Base-by-base conservation (phyloP, 1,140 invertebrate species). In the Augochlora pura region DNA sequence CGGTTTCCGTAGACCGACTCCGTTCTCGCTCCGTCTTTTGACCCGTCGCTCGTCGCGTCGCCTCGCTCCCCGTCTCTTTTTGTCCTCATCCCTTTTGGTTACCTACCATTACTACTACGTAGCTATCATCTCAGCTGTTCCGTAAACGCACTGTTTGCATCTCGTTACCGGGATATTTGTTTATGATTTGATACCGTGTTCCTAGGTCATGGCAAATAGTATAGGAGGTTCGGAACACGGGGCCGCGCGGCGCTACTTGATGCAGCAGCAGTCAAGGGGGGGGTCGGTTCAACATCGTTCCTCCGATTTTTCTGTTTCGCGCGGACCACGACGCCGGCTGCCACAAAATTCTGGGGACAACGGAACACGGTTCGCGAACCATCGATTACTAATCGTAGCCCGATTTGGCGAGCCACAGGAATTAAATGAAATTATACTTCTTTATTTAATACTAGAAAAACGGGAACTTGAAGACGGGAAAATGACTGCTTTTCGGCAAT, bases 131-230 rank as follows among this genome's bases (percentile, higher is more conserved):
- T 16, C 65, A 68, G 69, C 57, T 42, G 54, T 71, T 23, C 66
- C 32, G 52, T 38, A 39, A 68, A 80, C 67, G 66, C 70, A 63
- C 73, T 88, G 86, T 88, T 87, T 88, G 85, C 83, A 86, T 86
- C 82, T 88, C 86, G 86, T 88, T 88, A 88, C 72, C 71, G 74
- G 76, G 62, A 78, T 87, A 88, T 88, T 87, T 88, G 86, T 86
- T 88, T 88, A 86, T 85, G 87, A 86, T 86, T 88, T 85, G 80
- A 87, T 88, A 81, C 66, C 77, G 65, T 71, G 71, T 78, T 74
- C 54, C 63, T 82, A 42, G 64, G 77, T 81, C 69, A 67, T 52
- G 69, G 83, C 74, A 85, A 85, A 82, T 78, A 82, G 66, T 74
- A 78, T 78, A 78, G 59, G 49, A 59, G 32, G 69, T 63, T 77